Base-by-base conservation (phyloP, 2,797 vertebrate genomes). In the Takifugu ocellatus region DNA sequence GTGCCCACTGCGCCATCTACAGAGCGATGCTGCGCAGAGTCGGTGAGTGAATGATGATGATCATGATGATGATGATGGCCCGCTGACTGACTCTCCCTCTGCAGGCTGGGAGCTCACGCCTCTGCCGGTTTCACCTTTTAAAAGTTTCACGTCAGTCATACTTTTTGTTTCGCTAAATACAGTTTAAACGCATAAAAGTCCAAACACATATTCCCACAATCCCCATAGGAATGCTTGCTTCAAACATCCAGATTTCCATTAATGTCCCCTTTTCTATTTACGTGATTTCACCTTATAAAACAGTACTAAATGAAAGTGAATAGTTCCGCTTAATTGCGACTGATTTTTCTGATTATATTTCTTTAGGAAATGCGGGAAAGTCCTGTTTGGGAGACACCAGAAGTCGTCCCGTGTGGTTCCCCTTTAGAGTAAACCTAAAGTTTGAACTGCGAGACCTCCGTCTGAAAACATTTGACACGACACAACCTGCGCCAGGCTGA, bases 1-100 rank as follows among this genome's bases (percentile, higher is more conserved):
- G 78, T 92, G 93, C 90, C 89, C 84, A 72, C 83, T 87, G 86
- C 93, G 94, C 96, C 96, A 96, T 93, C 96, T 98, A 93, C 93
- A 95, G 96, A 83, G 68, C 72, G 36, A 31, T 49, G 49, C 61
- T 29, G 73, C 63, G 36, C 64, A 88, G 77, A 79, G 71, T 57
- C 70, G 47, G 44, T 17, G 55, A 57, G 71, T 33, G 46, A 17
- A 49, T 31, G 61, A 43, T 61, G 69, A 21, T 52, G 46, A 9
- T 57, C 50, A 17, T 53, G 24, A 47, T 47, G 61, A 43, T 63
- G 69, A 21, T 79, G 63, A 63, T 65, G 70, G 68, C 59, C 74
- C 72, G 10, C 71, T 72, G 70, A 56, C 77, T 72, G 68, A 68
- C 64, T 74, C 70, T 68, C 55, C 59, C 56, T 77, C 68, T 68